Conservation (phyloP, 2,888 invertebrate species). For the Parelbella ahira region DNA sequence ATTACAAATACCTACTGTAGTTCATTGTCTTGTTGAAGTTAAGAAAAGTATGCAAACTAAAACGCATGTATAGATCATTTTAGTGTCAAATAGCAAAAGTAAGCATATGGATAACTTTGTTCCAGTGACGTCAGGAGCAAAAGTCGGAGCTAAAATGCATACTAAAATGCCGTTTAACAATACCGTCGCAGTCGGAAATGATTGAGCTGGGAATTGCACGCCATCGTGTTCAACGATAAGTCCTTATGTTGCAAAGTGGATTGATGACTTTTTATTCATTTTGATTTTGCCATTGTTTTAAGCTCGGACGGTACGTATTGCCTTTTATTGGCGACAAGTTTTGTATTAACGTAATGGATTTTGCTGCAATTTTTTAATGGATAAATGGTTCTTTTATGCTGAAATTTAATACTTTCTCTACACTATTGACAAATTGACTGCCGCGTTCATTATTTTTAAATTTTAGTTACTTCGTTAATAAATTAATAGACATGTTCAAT, state of each 20-base stretch:
- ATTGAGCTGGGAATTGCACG: slow-evolving; percentile 25
- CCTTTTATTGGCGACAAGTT: slow-evolving; percentile 4
- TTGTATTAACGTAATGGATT: slow-evolving; percentile 3
- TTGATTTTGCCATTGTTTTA: slow-evolving; percentile 18
- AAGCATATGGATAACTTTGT: no score
- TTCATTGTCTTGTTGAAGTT: slow-evolving; percentile 3
- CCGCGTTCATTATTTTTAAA: no score
- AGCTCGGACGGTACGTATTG: slow-evolving; percentile 9
- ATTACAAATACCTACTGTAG: no score
- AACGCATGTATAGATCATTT: neutral
- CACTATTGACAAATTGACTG: no score
- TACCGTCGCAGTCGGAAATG: slow-evolving; percentile 19
- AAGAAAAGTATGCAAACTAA: neutral
- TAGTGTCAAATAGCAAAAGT: neutral
- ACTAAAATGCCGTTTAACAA: slow-evolving; percentile 19
- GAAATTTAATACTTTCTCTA: no score
- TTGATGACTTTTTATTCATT: slow-evolving; percentile 25
- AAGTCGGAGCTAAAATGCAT: slow-evolving; percentile 16
- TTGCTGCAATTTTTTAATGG: neutral
- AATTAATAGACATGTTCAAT: no score
- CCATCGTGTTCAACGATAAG: slow-evolving; percentile 24
- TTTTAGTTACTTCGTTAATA: no score
- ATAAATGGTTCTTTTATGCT: no score
- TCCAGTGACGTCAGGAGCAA: slow-evolving; percentile 7
- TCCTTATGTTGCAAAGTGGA: slow-evolving; percentile 24